These are phyloP conservation scores for Keiferia lycopersicella DNA, from an alignment of 2,888 invertebrate genomes.

Conservation along the genomic window DNA sequence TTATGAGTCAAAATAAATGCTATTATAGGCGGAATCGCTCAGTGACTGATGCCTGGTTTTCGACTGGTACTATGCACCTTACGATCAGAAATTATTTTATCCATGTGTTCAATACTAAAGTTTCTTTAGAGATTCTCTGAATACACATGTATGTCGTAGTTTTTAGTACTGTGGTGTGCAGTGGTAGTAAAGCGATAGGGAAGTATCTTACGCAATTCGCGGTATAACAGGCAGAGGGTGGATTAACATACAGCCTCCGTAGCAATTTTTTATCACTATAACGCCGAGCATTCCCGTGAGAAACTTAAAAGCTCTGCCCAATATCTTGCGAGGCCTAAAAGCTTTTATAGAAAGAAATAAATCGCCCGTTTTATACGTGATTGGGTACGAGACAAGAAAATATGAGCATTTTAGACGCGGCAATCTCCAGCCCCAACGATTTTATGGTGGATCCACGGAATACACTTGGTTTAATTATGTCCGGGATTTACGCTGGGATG, in stretches of 20 bases:
- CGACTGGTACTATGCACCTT: no score
- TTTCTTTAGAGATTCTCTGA: no score
- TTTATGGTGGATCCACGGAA: background rate
- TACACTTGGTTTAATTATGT: background rate
- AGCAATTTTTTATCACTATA: slow-evolving; percentile 27
- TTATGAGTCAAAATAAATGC: no score
- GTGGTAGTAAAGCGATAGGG: no score
- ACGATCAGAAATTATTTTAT: no score
- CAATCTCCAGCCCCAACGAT: background rate
- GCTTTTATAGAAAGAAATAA: slow-evolving; percentile 8
- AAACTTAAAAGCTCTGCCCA: slow-evolving; percentile 21
- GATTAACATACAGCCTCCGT: slow-evolving; percentile 7
- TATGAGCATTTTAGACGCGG: background rate
- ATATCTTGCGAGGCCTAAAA: background rate
- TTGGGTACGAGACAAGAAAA: slow-evolving; percentile 1
- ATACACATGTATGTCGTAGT: no score
- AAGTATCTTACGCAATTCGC: no score
- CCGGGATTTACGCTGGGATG: background rate
- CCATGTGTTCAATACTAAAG: no score
- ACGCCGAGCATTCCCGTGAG: slow-evolving; percentile 21
- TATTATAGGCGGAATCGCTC: no score
- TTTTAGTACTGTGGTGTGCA: no score
- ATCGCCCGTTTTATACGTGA: slow-evolving; percentile 3
- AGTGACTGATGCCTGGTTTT: no score
- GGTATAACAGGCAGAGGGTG: slow-evolving; percentile 20